Conservation (phyloP, 2,113 vertebrate genomes). For the Fulmarus glacialis region DNA sequence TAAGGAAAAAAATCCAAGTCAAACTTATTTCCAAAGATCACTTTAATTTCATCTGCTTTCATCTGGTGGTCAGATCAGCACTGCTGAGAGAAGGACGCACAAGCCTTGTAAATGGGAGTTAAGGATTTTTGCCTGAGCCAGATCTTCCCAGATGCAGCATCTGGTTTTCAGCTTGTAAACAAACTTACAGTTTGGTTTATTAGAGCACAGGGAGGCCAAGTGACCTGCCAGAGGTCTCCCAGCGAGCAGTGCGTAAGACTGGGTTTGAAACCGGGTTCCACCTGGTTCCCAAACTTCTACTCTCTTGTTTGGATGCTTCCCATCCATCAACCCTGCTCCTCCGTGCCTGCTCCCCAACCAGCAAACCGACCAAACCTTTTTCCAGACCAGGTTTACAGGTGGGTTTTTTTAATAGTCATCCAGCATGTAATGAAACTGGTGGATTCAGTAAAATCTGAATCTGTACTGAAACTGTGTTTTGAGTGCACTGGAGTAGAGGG, state of each 20-base stretch:
- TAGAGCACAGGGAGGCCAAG: background rate
- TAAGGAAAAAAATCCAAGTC: background rate
- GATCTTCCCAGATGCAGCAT: background rate
- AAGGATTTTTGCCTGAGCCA: background rate
- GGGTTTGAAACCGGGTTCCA: background rate
- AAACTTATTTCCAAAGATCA: background rate
- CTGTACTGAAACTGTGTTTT: background rate
- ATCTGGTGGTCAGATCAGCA: background rate
- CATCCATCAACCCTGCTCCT: background rate
- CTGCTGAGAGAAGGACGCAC: background rate
- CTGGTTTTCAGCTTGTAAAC: constrained; percentile 25
- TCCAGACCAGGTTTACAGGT: background rate
- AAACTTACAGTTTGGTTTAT: constrained; percentile 1
- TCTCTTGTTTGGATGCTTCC: background rate
- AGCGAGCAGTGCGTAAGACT: rapidly evolving
- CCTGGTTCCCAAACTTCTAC: background rate
- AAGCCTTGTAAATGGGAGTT: background rate
- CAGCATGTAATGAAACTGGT: background rate
- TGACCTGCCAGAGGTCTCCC: background rate
- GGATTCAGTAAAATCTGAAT: background rate
- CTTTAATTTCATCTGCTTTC: background rate
- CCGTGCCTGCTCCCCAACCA: background rate
- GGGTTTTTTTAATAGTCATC: background rate
- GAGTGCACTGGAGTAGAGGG: background rate
- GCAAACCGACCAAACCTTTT: background rate